Evolutionary conservation across 2,888 invertebrate genomes (phyloP), one percentile per base, ranked within the genome.

Genomic region (Ariolimax columbianus): DNA sequence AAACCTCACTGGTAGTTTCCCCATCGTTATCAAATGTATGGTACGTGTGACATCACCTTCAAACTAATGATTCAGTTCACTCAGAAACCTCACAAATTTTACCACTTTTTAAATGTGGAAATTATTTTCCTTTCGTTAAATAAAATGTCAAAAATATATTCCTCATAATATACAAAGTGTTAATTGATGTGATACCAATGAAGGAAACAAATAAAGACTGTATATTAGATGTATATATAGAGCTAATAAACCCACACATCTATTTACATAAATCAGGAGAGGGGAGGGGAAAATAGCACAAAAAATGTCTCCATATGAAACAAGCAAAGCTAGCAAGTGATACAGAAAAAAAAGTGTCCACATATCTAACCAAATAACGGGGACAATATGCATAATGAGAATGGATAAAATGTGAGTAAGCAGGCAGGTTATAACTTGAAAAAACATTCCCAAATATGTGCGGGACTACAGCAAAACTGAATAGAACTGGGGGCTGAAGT

Each of bases 181-280:
- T 83, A 66, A 36, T 83, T 77, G 83, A 83, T 70, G 83, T 70
- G 78, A 83, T 83, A 83, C 33, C 47, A 36, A 59, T 47, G 55
- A 82, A 55, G 82, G 73, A 68, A 70, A 83, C 36, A 77, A 78
- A 73, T 51, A 72, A 82, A 55, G 72, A 81, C 68, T 81, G 81
- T 81, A 81, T 81, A 81, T 51, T 36, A 70, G 51, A 70, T 83
- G 55, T 78, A 78, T 78, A 83, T 78, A 59, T 78, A 77, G 19
- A 72, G 40, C 82, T 73, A 82, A 30, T 30, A 82, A 81, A 82
- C 73, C 73, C 82, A 73, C 82, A 63, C 82, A 40, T 73, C 33
- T 75, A 72, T 82, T 38, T 59, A 82, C 59, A 82, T 59, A 73
- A 55, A 72, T 47, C 26, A 38, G 70, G 72, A 55, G 11, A 7